These are phyloP conservation scores for Eretmocerus hayati DNA, from an alignment of 2,888 invertebrate genomes.

Conservation along the genomic window DNA sequence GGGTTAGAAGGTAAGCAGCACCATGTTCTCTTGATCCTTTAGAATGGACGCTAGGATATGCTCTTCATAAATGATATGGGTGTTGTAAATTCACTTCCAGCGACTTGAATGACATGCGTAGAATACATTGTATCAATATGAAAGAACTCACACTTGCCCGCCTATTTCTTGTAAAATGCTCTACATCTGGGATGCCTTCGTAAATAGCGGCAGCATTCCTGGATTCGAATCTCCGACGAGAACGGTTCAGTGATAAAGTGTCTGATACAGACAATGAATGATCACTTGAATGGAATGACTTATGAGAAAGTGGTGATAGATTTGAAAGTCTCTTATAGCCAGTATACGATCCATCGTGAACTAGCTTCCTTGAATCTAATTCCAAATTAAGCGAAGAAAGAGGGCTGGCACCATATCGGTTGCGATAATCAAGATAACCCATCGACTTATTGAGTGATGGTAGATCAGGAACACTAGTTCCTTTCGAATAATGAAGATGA, in stretches of 20 bases:
- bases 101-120: too few species aligned
- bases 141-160: conserved; percentile 9
- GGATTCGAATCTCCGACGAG: conserved; percentile 19
- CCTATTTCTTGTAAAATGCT: conserved; percentile 2
- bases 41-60: too few species aligned
- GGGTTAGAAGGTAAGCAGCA: too few species aligned
- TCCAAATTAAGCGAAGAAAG: conserved; percentile 15
- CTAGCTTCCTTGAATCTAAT: background rate
- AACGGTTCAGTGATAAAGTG: conserved; percentile 15
- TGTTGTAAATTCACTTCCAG: too few species aligned
- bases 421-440: background rate
- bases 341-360: background rate
- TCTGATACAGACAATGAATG: conserved; percentile 19
- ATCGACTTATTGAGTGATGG: background rate
- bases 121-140: too few species aligned
- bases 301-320: conserved; percentile 11
- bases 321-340: too few species aligned
- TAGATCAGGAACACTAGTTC: conserved; percentile 12
- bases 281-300: conserved; percentile 10
- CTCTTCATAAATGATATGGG: too few species aligned
- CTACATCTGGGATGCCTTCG: conserved; percentile 3
- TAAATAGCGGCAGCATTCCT: conserved; percentile 10
- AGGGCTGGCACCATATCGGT: conserved; percentile 2
- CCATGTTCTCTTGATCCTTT: too few species aligned
- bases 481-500: conserved; percentile 1